Evolutionary conservation across 2,797 vertebrate genomes (phyloP), one percentile per base, ranked within the genome.

Genomic region (Xenentodon cancila): DNA sequence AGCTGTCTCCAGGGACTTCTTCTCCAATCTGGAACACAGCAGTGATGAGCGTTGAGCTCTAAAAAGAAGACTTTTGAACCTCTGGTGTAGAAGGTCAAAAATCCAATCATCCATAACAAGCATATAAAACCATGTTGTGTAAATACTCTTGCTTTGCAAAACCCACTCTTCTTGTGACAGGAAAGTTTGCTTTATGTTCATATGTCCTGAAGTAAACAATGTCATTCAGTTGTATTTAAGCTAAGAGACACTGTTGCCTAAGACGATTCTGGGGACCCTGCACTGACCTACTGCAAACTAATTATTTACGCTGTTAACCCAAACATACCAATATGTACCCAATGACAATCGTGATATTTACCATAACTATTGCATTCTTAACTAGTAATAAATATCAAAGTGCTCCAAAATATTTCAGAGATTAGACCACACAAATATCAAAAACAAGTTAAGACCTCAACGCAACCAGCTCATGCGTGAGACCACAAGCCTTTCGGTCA

Each of bases 1-100:
- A 67, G 84, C 79, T 0, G 68, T 89, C 84, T 93, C 91, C 79
- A 95, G 85, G 54, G 91, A 88, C 70, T 94, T 90, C 70, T 93
- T 92, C 77, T 94, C 91, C 0, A 69, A 78, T 90, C 96, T 95
- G 90, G 45, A 75, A 72, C 69, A 84, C 64, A 80, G 71, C 9
- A 45, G 66, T 34, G 68, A 79, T 79, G 60, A 21, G 54, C 70
- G 63, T 61, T 59, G 54, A 75, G 64, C 44, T 25, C 58, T 59
- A 57, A 71, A 81, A 80, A 76, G 30, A 75, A 68, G 52, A 65
- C 52, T 64, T 81, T 70, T 86, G 71, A 85, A 80, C 74, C 45
- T 68, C 66, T 81, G 76, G 83, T 86, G 77, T 73, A 77, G 68
- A 76, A 74, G 73, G 65, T 84, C 65, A 80, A 84, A 88, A 89